A percentile compares a stretch with the other conserved stretches of the same genome.
Evolutionary conservation across 1,140 invertebrate species (phyloP).

Genomic region (Patella vulgata): DNA sequence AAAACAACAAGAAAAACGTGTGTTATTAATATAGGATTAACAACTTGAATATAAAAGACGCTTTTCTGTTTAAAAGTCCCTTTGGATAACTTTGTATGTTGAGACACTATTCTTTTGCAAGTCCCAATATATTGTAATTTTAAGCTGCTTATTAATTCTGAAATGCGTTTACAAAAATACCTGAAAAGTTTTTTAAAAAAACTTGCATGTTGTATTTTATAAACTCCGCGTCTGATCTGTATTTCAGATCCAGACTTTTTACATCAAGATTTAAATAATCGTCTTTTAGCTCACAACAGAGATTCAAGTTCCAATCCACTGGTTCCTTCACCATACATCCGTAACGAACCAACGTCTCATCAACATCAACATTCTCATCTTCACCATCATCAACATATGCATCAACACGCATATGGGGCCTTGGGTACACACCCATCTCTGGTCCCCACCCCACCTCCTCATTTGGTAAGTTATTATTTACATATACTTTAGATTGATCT

Average conservation of each 20-base stretch:
- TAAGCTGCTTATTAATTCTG: too few species aligned
- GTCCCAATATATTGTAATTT: not conserved
- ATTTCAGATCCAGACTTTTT: constrained; percentile 77
- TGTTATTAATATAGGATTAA: too few species aligned
- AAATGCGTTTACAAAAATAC: too few species aligned
- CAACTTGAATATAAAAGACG: too few species aligned
- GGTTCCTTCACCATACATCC: constrained; percentile 75
- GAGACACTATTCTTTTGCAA: constrained; percentile 2
- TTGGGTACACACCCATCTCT: constrained; percentile 74
- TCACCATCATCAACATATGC: constrained; percentile 80
- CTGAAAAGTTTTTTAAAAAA: too few species aligned
- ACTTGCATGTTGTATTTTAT: too few species aligned
- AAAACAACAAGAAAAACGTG: too few species aligned
- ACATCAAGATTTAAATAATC: constrained; percentile 88
- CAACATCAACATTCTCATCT: constrained; percentile 73
- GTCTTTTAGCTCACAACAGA: constrained; percentile 85
- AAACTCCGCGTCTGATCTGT: too few species aligned
- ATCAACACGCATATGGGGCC: constrained; percentile 86
- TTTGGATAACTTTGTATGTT: not conserved
- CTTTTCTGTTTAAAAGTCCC: too few species aligned
- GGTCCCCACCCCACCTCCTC: constrained; percentile 52
- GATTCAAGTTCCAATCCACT: constrained; percentile 69
- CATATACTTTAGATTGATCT: constrained; percentile 6
- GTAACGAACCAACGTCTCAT: constrained; percentile 79
- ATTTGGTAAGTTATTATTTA: constrained; percentile 43